Conservation (phyloP, 2,888 invertebrate species). For the Cantharis flavilabris region DNA sequence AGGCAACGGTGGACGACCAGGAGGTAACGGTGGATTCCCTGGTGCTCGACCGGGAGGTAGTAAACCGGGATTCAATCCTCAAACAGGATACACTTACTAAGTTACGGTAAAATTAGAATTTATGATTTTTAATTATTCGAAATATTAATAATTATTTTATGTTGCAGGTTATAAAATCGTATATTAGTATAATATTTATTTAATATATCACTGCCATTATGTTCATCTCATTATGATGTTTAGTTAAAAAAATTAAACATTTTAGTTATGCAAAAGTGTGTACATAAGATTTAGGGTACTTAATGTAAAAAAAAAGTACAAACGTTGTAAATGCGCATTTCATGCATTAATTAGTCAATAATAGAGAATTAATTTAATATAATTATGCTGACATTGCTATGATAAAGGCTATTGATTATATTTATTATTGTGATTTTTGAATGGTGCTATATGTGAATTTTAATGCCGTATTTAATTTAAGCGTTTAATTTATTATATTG, state of each 20-base stretch:
- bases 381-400: conserved; percentile 33
- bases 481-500: neutral
- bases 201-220: conserved; percentile 18
- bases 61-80: conserved; percentile 53
- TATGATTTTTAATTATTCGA: neutral
- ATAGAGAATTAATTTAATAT: conserved; percentile 2
- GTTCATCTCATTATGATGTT: neutral
- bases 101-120: neutral
- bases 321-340: neutral
- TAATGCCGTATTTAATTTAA: neutral
- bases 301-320: neutral
- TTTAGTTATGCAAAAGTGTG: neutral
- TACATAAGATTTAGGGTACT: neutral
- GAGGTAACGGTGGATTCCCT: conserved; percentile 29
- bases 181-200: conserved; percentile 22
- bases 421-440: conserved; percentile 26
- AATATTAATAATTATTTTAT: neutral
- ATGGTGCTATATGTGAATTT: conserved; percentile 24
- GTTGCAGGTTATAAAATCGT: conserved; percentile 2
- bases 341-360: neutral
- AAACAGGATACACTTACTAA: conserved; percentile 58
- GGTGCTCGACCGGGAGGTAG: conserved; percentile 47
- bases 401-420: conserved; percentile 25
- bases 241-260: neutral
- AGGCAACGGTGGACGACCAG: conserved; percentile 33